phyloP scores from a whole-genome alignment of 2,113 vertebrate genomes.

The Gymnorhina tibicen region DNA sequence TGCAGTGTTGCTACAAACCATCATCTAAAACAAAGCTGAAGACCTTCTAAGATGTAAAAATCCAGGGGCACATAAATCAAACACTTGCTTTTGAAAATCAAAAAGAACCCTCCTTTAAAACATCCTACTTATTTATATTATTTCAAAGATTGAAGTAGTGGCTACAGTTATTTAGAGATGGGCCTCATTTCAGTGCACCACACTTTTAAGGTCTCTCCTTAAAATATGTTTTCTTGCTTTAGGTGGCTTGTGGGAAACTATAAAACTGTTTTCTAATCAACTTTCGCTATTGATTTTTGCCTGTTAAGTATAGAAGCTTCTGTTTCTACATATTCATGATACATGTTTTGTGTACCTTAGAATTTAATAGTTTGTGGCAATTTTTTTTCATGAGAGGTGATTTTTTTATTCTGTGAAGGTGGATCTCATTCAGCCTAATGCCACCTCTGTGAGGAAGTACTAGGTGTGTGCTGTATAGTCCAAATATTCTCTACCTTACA shows the following conservation, averaged over 20 bases:
- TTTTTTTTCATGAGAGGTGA: not conserved
- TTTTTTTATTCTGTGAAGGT: not conserved
- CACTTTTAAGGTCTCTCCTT: not conserved
- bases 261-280: not conserved
- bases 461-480: fast-evolving
- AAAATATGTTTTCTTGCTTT: not conserved
- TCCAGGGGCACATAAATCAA: not conserved
- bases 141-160: not conserved
- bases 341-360: not conserved
- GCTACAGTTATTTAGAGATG: not conserved
- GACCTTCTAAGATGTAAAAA: not conserved
- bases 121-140: not conserved
- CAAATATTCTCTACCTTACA: not conserved
- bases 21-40: not conserved
- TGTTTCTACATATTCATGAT: not conserved
- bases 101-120: not conserved
- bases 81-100: not conserved
- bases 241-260: not conserved
- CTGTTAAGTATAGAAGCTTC: not conserved
- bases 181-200: not conserved
- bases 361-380: not conserved
- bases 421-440: not conserved
- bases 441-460: not conserved
- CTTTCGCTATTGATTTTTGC: not conserved
- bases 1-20: not conserved